Base-by-base conservation (phyloP, 1,140 invertebrate species). In the Doryteuthis pealeii region DNA sequence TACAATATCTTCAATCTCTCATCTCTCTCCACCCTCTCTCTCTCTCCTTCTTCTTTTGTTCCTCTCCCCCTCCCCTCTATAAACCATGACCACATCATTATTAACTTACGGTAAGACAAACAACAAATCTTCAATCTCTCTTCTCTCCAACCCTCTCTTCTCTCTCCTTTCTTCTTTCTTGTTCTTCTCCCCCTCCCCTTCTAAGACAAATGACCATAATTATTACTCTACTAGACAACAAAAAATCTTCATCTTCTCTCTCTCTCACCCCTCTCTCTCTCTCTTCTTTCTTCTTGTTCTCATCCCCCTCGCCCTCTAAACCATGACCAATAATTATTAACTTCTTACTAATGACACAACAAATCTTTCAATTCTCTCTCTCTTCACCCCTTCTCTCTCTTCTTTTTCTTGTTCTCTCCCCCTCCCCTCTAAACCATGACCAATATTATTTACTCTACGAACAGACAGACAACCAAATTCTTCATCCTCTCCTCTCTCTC, bases 401-500 rank as follows among this genome's bases (percentile, higher is more conserved):
- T n/a, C n/a, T n/a, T n/a, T n/a, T n/a, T n/a, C n/a, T n/a, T n/a
- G n/a, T n/a, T n/a, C n/a, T n/a, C n/a, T n/a, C n/a, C n/a, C n/a
- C n/a, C n/a, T n/a, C n/a, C n/a, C n/a, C n/a, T n/a, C n/a, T n/a
- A n/a, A n/a, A n/a, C n/a, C n/a, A n/a, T n/a, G n/a, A n/a, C n/a
- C n/a, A n/a, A n/a, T n/a, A n/a, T n/a, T n/a, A n/a, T n/a, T n/a
- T n/a, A n/a, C n/a, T n/a, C n/a, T n/a, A n/a, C n/a, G n/a, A n/a
- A n/a, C n/a, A n/a, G n/a, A n/a, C n/a, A n/a, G n/a, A n/a, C n/a
- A n/a, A n/a, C n/a, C n/a, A n/a, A n/a, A n/a, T n/a, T n/a, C n/a
- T n/a, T n/a, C n/a, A n/a, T n/a, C n/a, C n/a, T n/a, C 49, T 65
- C 28, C 71, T 62, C 30, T 32, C 35, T 33, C 71, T 72, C 35